Conservation (phyloP, 2,797 vertebrate genomes). For the Poeciliopsis presidionis region DNA sequence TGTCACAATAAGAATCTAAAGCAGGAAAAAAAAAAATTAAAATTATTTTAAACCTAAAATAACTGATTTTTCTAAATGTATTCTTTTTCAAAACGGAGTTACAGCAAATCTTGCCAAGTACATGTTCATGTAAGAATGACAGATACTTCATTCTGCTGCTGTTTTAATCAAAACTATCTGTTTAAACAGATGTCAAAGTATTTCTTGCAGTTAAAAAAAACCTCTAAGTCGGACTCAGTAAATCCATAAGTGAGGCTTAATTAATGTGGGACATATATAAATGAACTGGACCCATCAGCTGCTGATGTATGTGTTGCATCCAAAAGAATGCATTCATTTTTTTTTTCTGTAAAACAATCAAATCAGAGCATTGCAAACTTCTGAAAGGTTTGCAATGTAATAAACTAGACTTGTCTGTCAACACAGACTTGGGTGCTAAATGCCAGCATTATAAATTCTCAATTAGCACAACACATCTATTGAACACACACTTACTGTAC, state of each 20-base stretch:
- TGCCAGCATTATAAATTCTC: no score
- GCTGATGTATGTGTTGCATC: neutral
- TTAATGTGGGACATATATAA: neutral
- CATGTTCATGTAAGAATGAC: neutral
- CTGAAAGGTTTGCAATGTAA: neutral
- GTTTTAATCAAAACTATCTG: neutral
- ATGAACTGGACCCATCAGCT: neutral
- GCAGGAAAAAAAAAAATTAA: accelerated
- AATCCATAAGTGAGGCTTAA: neutral
- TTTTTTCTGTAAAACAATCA: neutral
- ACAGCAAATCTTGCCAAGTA: neutral
- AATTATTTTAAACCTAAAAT: neutral
- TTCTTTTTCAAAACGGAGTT: neutral
- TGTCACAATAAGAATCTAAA: slow-evolving; percentile 91
- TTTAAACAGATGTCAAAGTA: neutral
- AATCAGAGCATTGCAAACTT: neutral
- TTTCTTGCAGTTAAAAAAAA: neutral
- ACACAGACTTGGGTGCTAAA: neutral
- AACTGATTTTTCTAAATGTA: neutral
- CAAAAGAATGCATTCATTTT: neutral
- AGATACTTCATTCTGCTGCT: neutral
- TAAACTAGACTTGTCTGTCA: neutral
- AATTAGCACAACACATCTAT: no score
- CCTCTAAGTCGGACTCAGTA: neutral
- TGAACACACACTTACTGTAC: no score